Evolutionary conservation across 1,140 invertebrate species (phyloP), one percentile per base, ranked within the genome.

Genomic region (Neomicropteryx cornuta): DNA sequence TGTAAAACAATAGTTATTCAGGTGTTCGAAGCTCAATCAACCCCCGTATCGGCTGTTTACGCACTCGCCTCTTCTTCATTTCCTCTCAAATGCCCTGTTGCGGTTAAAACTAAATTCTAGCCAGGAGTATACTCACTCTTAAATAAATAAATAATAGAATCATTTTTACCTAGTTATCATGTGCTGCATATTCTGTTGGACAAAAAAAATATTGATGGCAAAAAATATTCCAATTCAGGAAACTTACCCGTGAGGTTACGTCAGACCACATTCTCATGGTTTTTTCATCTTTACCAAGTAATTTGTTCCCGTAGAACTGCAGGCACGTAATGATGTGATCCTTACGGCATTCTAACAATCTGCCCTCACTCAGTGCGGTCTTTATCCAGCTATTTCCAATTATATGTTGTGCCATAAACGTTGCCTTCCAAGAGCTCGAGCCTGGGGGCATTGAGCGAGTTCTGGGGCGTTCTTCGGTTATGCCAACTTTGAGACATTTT

Each of bases 291-390:
- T 89, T 94, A 4, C 92, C 92, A 13, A 97, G 90, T 48, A 97
- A 89, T 33, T 83, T 72, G 58, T 85, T 88, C 6, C 85, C 88
- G 40, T 80, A 88, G 55, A 96, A 94, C 53, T 96, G 89, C 4
- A 97, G 68, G 57, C 93, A 97, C 1, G 93, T 97, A 20, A 97
- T 97, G 2, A 97, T 92, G 67, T 97, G 91, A 59, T 96, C 92
- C 56, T 97, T 92, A 56, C 97, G 93, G 18, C 92, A 91, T 61
- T 90, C 91, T 4, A 97, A 61, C 36, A 90, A 76, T 68, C 87
- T 83, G 6, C 86, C 79, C 27, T 77, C 70, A 43, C 79, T 66
- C 23, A 91, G 80, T 2, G 81, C 77, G 22, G 79, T 79, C 18
- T 73, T 73, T 42, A 87, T 72, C 89, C 90, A 94, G 57, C 93